phyloP scores from a whole-genome alignment of 2,113 vertebrate genomes.

The Syngnathus floridae region DNA sequence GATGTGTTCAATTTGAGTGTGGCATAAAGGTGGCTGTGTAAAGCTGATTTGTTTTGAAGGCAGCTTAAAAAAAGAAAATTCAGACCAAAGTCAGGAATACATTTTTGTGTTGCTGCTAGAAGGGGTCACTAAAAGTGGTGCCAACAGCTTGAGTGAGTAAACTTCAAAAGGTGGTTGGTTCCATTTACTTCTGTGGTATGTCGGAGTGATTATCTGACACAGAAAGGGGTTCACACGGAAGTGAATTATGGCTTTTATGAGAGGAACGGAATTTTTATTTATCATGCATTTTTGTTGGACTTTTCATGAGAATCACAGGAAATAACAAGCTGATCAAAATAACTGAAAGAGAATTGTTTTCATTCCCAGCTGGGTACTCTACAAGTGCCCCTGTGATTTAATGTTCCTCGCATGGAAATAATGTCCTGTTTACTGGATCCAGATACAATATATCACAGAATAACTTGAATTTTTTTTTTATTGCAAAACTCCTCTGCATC shows the following conservation, averaged over 20 bases:
- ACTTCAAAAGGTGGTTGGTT: slow-evolving; percentile 39
- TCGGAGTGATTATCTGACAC: slow-evolving; percentile 16
- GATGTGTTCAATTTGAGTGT: slow-evolving; percentile 3
- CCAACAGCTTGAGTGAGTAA: slow-evolving; percentile 18
- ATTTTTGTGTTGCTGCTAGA: slow-evolving; percentile 20
- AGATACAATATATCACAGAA: slow-evolving; percentile 37
- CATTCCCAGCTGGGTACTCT: slow-evolving; percentile 6
- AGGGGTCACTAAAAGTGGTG: not conserved
- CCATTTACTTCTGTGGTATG: slow-evolving; percentile 27
- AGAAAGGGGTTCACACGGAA: slow-evolving; percentile 24
- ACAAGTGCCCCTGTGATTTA: slow-evolving; percentile 52
- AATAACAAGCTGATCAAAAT: slow-evolving; percentile 19
- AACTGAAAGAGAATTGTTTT: slow-evolving; percentile 3
- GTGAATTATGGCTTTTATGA: slow-evolving; percentile 58
- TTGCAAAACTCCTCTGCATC: too few species aligned
- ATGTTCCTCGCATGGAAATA: slow-evolving; percentile 47
- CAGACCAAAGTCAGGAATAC: slow-evolving; percentile 1
- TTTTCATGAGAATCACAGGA: slow-evolving; percentile 28
- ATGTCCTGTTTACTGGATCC: slow-evolving; percentile 50
- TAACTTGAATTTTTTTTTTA: not conserved
- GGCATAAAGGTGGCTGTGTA: slow-evolving; percentile 38
- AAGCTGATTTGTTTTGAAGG: slow-evolving; percentile 31
- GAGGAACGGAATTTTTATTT: slow-evolving; percentile 53
- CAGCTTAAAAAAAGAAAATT: not conserved
- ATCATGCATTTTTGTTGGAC: slow-evolving; percentile 9